These are phyloP conservation scores for Episyrphus balteatus DNA, from an alignment of 1,140 invertebrate species.

Conservation along the genomic window DNA sequence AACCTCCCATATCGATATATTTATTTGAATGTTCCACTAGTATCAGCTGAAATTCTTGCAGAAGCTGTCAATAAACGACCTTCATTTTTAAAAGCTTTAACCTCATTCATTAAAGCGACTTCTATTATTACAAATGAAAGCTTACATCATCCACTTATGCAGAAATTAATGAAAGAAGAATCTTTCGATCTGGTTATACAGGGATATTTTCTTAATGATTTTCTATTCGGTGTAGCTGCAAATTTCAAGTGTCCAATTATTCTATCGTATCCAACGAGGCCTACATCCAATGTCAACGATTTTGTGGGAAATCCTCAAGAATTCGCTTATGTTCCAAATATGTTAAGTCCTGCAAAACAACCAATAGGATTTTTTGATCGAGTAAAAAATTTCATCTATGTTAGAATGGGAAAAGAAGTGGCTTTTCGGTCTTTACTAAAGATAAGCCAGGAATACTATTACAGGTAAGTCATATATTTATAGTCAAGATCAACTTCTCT, in stretches of 20 bases:
- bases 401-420: no score
- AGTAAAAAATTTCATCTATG: no score
- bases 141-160: no score
- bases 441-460: not conserved
- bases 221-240: constrained; percentile 20
- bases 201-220: constrained; percentile 26
- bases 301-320: constrained; percentile 20
- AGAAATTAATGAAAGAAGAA: no score
- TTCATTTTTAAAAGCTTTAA: no score
- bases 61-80: no score
- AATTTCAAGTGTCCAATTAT: constrained; percentile 23
- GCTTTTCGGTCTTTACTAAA: constrained; percentile 1
- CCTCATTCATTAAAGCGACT: no score
- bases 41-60: no score
- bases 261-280: constrained; percentile 14
- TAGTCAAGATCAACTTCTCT: not conserved
- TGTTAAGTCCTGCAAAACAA: not conserved
- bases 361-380: no score
- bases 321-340: constrained; percentile 17
- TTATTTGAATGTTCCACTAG: no score
- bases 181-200: constrained; percentile 29
- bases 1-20: no score
- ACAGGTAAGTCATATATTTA: constrained; percentile 10
- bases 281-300: constrained; percentile 7
- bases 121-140: no score